Conservation (phyloP, 2,113 vertebrate species). For the Brachyhypopomus occidentalis region DNA sequence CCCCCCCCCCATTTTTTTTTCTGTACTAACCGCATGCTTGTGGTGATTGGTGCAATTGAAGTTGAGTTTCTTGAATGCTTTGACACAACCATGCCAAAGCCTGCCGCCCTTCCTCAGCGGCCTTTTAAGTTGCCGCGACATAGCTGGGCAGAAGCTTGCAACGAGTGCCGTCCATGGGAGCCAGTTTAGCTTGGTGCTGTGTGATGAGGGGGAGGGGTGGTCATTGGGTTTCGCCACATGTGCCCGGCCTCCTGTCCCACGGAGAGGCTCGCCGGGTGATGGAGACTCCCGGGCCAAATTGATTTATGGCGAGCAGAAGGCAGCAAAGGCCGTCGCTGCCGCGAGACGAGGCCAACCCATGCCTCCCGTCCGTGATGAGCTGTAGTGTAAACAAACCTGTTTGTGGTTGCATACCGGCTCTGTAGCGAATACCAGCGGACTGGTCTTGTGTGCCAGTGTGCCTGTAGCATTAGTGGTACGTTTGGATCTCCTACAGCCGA, state of each 20-base stretch:
- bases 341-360: background rate
- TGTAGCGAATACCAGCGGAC: background rate
- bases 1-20: conserved; percentile 46
- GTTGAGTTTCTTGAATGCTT: conserved; percentile 62
- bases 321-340: background rate
- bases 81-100: conserved; percentile 67
- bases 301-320: background rate
- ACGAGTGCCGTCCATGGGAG: conserved; percentile 37
- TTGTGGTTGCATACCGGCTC: background rate
- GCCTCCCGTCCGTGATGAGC: background rate
- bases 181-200: conserved; percentile 44
- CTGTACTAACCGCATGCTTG: conserved; percentile 46
- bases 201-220: conserved; percentile 14
- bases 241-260: background rate
- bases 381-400: conserved; percentile 32
- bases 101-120: conserved; percentile 35
- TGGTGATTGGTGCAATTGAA: conserved; percentile 66
- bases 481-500: background rate
- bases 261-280: background rate
- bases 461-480: background rate
- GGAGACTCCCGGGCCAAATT: background rate
- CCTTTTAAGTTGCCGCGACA: conserved; percentile 39
- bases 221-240: background rate
- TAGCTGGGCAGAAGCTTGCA: conserved; percentile 27
- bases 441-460: background rate